Base-by-base conservation (phyloP, 2,888 invertebrate genomes). In the Molanna angustata region DNA sequence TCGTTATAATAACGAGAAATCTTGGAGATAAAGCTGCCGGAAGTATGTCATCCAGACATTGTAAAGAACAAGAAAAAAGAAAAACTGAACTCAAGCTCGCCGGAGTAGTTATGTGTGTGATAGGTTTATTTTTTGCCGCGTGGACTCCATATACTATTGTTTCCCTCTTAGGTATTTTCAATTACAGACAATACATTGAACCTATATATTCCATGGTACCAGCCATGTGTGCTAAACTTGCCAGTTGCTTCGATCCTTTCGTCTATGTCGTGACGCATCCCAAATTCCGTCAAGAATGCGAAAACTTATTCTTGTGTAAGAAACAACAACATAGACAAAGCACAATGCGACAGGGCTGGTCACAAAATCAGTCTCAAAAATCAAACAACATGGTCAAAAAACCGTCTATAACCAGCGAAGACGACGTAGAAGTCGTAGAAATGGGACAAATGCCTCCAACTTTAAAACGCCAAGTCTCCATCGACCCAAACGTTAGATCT, bases 121-220 rank as follows among this genome's bases (percentile, higher is more conserved):
- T 90, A 56, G 78, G 79, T 0, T 65, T 90, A 57, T 92, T 90
- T 82, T 85, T 90, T 64, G 63, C 84, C 7, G 84, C 90, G 0
- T 92, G 91, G 91, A 87, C 88, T 0, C 91, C 91, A 0, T 91
- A 91, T 65, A 84, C 90, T 0, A 69, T 85, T 1, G 83, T 91
- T 0, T 82, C 90, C 11, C 74, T 91, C 21, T 66, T 90, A 17
- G 90, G 90, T 0, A 82, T 88, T 60, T 81, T 81, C 56, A 85
- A 84, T 2, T 71, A 80, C 61, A 80, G 81, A 57, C 69, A 81
- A 19, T 67, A 82, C 11, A 76, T 91, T 32, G 83, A 85, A 0
- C 90, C 90, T 0, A 64, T 84, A 22, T 70, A 77, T 3, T 88
- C 88, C 0, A 87, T 88, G 86, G 74, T 88, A 31, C 90, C 89